Evolutionary conservation across 2,113 vertebrate species (phyloP).

Genomic region (Ardeotis arabs): DNA sequence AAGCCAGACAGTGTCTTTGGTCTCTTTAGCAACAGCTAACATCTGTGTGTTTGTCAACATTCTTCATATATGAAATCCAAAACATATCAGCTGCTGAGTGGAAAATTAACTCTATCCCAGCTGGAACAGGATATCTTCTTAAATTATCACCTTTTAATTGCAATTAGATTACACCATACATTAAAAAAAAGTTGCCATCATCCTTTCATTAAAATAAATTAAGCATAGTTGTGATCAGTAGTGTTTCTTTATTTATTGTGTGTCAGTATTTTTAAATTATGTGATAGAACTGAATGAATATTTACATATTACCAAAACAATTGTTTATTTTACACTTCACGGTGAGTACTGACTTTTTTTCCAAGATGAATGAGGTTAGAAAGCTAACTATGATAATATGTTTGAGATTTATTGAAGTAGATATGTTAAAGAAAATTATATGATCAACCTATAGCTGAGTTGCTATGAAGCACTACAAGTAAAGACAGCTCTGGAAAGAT

Average conservation of each 20-base stretch:
- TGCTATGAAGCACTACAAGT: not conserved
- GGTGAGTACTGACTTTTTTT: not conserved
- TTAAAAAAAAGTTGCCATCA: not conserved
- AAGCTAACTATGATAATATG: not conserved
- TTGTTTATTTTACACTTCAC: not conserved
- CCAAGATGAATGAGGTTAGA: not conserved
- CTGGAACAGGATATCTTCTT: not conserved
- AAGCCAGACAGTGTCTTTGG: too few relatives aligned
- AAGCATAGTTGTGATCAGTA: not conserved
- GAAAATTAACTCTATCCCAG: too few relatives aligned
- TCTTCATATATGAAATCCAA: too few relatives aligned
- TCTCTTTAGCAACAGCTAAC: too few relatives aligned
- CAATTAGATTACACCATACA: not conserved
- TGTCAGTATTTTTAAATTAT: not conserved
- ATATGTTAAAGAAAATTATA: not conserved
- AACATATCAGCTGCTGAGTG: too few relatives aligned
- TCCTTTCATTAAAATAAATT: not conserved
- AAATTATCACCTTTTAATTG: not conserved
- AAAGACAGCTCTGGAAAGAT: not conserved
- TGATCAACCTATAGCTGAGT: not conserved
- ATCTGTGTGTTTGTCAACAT: too few relatives aligned
- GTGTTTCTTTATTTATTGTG: not conserved
- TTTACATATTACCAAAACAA: not conserved
- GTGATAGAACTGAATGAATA: not conserved
- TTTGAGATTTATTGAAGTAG: not conserved